These are phyloP conservation scores for Campylomormyrus numenius DNA, from an alignment of 2,113 vertebrate species.

Conservation along the genomic window DNA sequence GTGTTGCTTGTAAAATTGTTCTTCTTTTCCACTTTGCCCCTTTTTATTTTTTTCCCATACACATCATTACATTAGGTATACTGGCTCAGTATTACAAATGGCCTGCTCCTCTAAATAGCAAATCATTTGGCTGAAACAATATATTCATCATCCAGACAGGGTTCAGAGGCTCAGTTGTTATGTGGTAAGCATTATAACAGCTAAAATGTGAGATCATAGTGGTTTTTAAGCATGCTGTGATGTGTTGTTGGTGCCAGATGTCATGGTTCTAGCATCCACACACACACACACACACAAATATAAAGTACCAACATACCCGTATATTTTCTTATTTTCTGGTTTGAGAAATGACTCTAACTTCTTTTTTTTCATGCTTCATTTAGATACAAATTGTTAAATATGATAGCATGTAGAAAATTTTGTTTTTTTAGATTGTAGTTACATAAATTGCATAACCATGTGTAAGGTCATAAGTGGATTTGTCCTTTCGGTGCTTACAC, in stretches of 20 bases:
- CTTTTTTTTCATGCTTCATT: not conserved
- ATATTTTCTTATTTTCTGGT: not conserved
- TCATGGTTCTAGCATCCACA: not conserved
- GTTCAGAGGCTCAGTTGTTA: not conserved
- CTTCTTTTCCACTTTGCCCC: not conserved
- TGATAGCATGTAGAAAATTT: not conserved
- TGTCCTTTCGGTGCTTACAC: not conserved
- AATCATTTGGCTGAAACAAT: not conserved
- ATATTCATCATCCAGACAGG: not conserved
- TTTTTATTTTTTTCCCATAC: not conserved
- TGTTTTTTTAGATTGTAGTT: not conserved
- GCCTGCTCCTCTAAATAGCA: not conserved
- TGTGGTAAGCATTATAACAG: not conserved
- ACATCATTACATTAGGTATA: not conserved
- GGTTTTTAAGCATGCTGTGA: not conserved
- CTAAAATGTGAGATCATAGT: not conserved
- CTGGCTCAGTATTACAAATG: not conserved
- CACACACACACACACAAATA: not conserved
- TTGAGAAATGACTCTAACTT: not conserved
- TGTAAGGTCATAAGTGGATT: not conserved
- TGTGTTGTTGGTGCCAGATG: not conserved
- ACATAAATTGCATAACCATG: not conserved
- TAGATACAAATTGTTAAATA: not conserved
- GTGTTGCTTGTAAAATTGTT: not conserved
- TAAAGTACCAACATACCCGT: not conserved